phyloP scores from a whole-genome alignment of 2,797 vertebrate species.

The Tadarida brasiliensis region DNA sequence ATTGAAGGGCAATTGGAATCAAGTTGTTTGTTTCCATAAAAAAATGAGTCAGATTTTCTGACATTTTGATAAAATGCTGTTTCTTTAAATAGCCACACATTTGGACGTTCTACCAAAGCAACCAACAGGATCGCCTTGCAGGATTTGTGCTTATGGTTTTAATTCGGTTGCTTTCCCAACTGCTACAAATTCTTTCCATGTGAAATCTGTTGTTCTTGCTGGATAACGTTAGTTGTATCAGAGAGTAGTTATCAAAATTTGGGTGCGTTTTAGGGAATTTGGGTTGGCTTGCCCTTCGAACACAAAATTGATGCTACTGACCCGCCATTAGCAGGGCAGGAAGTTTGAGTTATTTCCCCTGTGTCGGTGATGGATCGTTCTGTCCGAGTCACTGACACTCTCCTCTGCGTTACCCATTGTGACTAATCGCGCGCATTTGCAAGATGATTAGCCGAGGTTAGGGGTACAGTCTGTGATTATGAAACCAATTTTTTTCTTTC shows the following conservation, averaged over 20 bases:
- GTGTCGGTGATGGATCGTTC: conserved; percentile 76
- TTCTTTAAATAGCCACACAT: neutral
- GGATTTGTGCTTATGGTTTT: conserved; percentile 54
- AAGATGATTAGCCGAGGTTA: conserved; percentile 84
- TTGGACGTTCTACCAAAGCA: conserved; percentile 54
- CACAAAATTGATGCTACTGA: conserved; percentile 74
- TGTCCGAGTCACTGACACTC: conserved; percentile 57
- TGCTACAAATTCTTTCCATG: conserved; percentile 13
- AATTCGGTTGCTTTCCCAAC: conserved; percentile 46
- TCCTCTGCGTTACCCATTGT: conserved; percentile 62
- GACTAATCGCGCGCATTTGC: conserved; percentile 83
- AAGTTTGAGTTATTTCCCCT: conserved; percentile 75
- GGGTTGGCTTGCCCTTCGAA: conserved; percentile 74
- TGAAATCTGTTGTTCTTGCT: conserved; percentile 61
- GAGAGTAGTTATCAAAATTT: conserved; percentile 59
- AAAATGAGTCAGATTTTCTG: conserved; percentile 51
- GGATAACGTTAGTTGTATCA: conserved; percentile 50
- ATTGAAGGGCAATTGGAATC: conserved; percentile 45
- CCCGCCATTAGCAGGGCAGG: conserved; percentile 63
- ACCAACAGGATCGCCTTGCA: neutral
- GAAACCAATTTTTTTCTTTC: conserved; percentile 73
- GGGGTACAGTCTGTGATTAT: conserved; percentile 82
- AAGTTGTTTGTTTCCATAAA: conserved; percentile 54
- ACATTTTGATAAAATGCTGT: conserved; percentile 57
- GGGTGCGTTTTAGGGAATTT: conserved; percentile 63